Evolutionary conservation across 2,797 vertebrate genomes (phyloP), one percentile per base, ranked within the genome.

Genomic region (Tolypeutes matacus): DNA sequence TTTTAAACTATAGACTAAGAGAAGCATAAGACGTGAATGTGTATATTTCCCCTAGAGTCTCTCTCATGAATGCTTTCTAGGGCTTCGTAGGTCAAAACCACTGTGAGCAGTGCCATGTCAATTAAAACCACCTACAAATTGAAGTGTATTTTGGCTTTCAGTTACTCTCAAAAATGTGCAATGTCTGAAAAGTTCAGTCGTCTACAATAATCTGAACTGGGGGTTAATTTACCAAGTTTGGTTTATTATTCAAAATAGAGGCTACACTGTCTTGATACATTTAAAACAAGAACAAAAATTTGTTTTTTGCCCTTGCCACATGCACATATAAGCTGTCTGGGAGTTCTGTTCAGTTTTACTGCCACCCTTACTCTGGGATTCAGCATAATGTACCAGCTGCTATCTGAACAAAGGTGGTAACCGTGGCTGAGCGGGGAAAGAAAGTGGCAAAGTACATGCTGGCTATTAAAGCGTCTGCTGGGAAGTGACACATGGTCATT

Each of bases 101-200:
- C 82, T 73, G 6, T 9, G 20, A 85, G 34, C n/a, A 25, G 25
- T 29, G 27, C 17, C 60, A 2, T 42, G 67, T 46, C 84, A 58
- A 15, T 94, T 92, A 95, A 95, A 78, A 51, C 29, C 31, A 15
- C 70, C 69, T 65, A n/a, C 46, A 90, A 7, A 58, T 46, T 34
- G 21, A 89, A 87, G 56, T 53, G 31, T 10, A 1, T 58, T 81
- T 86, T 76, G 64, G 27, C 58, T 53, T 53, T 29, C 56, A 36
- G 34, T 56, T 60, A 21, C 31, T 86, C n/a, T 42, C 13, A 91
- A 58, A 60, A 78, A 78, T 75, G 51, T 75, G 13, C 12, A 23
- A 51, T 36, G 36, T 36, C 29, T n/a, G 69, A 88, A 67, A 91
- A 73, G 15, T 15, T 86, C 36, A 46, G 36, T 78, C 65, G 18